A percentile compares a stretch with the other conserved stretches of the same genome.
Evolutionary conservation across 2,113 vertebrate genomes (phyloP).

Genomic region (Chloropsis cyanopogon): DNA sequence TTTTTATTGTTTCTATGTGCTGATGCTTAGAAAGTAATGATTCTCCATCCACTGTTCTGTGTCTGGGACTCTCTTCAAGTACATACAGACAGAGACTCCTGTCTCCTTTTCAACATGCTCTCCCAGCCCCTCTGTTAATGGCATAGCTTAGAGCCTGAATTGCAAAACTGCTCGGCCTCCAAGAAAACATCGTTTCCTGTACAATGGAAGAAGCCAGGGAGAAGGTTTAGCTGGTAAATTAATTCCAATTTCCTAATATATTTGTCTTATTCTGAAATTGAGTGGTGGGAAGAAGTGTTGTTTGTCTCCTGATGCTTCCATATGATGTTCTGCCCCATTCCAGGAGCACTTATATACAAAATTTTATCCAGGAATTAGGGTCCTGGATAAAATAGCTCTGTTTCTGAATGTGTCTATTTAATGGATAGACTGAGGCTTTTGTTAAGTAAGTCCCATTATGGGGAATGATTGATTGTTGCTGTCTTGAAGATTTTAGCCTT

Average conservation of each 20-base stretch:
- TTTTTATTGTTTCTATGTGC: not conserved
- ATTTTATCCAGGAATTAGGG: not conserved
- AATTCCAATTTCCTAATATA: not conserved
- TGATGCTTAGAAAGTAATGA: not conserved
- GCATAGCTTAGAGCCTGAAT: not conserved
- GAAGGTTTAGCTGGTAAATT: not conserved
- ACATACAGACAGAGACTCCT: not conserved
- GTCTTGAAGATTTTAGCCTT: not conserved
- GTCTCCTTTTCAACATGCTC: not conserved
- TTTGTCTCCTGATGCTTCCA: not conserved
- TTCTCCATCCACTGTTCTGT: not conserved
- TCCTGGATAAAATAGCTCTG: not conserved
- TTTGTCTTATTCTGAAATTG: not conserved
- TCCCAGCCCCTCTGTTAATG: not conserved
- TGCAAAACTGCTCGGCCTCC: not conserved
- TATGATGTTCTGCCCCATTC: not conserved
- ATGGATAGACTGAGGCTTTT: not conserved
- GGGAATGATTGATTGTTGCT: not conserved
- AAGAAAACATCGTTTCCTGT: not conserved
- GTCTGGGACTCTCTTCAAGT: not conserved
- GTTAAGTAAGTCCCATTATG: not conserved
- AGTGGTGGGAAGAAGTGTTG: not conserved
- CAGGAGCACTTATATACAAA: not conserved
- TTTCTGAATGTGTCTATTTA: not conserved
- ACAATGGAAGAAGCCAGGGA: not conserved